A percentile compares a stretch with the other conserved stretches of the same genome.
Evolutionary conservation across 2,797 vertebrate genomes (phyloP).

Genomic region (Danio tinwini): DNA sequence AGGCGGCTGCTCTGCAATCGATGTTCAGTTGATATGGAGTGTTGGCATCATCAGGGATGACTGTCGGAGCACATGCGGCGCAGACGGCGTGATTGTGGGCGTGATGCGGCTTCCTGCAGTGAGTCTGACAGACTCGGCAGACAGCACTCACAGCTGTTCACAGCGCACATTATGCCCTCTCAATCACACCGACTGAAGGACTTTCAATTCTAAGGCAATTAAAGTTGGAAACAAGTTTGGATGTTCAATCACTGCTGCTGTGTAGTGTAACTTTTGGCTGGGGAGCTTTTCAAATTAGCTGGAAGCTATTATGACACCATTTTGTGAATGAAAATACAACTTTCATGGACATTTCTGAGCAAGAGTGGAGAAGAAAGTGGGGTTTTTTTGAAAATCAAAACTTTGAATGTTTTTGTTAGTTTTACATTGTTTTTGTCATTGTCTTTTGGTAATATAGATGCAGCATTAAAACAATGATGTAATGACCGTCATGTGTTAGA

Average conservation of each 20-base stretch:
- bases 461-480: too few relatives aligned
- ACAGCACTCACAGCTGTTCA: constrained; percentile 23
- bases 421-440: too few relatives aligned
- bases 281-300: too few relatives aligned
- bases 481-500: too few relatives aligned
- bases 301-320: too few relatives aligned
- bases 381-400: too few relatives aligned
- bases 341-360: too few relatives aligned
- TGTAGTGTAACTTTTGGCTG: neutral
- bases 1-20: neutral
- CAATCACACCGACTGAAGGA: constrained; percentile 22
- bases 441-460: too few relatives aligned
- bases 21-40: constrained; percentile 25
- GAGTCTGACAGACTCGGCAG: constrained; percentile 25
- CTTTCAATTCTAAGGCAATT: constrained; percentile 29
- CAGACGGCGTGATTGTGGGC: constrained; percentile 31
- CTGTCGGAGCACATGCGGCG: constrained; percentile 10
- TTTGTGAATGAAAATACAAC: too few relatives aligned
- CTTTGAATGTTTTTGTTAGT: too few relatives aligned
- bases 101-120: constrained; percentile 32
- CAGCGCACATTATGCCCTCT: constrained; percentile 24
- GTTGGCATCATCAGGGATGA: constrained; percentile 24
- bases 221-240: constrained; percentile 29
- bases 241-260: constrained; percentile 22
- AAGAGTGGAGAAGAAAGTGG: too few relatives aligned